phyloP scores from a whole-genome alignment of 2,888 invertebrate species.

The Meteorus cinctellus region DNA sequence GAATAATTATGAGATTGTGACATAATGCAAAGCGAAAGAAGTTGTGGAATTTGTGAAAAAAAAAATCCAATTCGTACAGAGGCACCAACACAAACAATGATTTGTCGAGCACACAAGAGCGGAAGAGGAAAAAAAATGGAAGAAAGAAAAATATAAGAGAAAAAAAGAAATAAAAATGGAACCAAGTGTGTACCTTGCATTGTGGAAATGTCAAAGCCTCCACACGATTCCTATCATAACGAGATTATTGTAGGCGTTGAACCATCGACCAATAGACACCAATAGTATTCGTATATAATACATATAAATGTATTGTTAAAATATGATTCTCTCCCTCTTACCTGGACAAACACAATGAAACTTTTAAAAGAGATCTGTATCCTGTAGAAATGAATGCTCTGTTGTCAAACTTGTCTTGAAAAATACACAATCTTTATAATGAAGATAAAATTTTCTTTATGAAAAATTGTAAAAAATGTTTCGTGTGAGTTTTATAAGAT shows the following conservation, averaged over 20 bases:
- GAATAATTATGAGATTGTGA: no score
- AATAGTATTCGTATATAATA: conserved; percentile 28
- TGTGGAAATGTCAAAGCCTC: conserved; percentile 63
- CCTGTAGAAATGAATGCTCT: conserved; percentile 38
- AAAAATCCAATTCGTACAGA: conserved; percentile 56
- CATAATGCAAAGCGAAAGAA: no score
- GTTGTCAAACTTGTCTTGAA: conserved; percentile 56
- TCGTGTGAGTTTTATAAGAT: no score
- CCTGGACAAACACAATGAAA: conserved; percentile 23
- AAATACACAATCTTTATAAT: neutral
- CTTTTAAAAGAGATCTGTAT: conserved; percentile 46
- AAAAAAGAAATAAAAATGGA: conserved; percentile 23
- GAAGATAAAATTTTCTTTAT: neutral
- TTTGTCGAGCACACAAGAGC: conserved; percentile 49
- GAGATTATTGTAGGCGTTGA: conserved; percentile 72
- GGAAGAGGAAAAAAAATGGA: neutral
- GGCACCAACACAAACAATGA: neutral
- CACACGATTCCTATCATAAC: conserved; percentile 64
- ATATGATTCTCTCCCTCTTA: neutral
- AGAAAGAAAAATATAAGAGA: neutral
- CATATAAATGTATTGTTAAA: neutral
- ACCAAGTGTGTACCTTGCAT: conserved; percentile 69
- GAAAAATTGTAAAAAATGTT: neutral
- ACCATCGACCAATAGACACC: conserved; percentile 59
- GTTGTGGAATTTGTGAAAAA: conserved; percentile 37